Conservation (phyloP, 2,888 invertebrate species). For the Zonitis immaculata region DNA sequence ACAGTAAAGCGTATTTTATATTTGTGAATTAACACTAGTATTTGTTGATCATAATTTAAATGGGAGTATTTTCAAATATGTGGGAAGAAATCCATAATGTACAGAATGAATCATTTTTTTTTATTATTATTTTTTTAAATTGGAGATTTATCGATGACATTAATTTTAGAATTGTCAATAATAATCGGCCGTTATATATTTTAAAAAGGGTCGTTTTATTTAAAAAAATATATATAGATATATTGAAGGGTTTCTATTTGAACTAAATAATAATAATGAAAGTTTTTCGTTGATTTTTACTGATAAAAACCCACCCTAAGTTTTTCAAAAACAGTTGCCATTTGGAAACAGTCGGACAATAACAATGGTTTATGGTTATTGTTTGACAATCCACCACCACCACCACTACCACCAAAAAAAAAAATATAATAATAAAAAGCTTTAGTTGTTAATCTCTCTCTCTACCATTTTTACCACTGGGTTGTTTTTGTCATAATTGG, state of each 20-base stretch:
- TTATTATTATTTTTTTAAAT: slow-evolving; percentile 16
- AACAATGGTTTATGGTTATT: slow-evolving; percentile 21
- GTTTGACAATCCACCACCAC: slow-evolving; percentile 15
- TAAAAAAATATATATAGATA: too few relatives aligned
- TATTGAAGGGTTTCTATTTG: slow-evolving; percentile 1
- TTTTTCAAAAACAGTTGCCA: slow-evolving; percentile 14
- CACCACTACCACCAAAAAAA: too few relatives aligned
- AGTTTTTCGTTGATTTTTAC: background rate
- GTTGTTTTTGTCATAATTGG: too few relatives aligned
- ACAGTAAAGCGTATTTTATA: slow-evolving; percentile 34
- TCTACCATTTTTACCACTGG: too few relatives aligned
- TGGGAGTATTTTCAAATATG: slow-evolving; percentile 15
- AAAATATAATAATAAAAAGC: too few relatives aligned
- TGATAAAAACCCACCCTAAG: slow-evolving; percentile 1
- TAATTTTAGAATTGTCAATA: slow-evolving; percentile 22
- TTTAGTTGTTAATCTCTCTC: background rate
- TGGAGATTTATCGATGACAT: slow-evolving; percentile 22
- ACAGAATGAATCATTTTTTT: slow-evolving; percentile 1
- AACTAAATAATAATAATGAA: background rate
- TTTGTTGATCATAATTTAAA: slow-evolving; percentile 4
- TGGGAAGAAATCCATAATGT: slow-evolving; percentile 18
- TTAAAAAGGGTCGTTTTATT: slow-evolving; percentile 4
- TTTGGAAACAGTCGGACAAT: slow-evolving; percentile 8
- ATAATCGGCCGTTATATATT: slow-evolving; percentile 9
- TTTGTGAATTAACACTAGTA: slow-evolving; percentile 26